These are phyloP conservation scores for Rhea pennata DNA, from an alignment of 2,113 vertebrate species.

Conservation along the genomic window DNA sequence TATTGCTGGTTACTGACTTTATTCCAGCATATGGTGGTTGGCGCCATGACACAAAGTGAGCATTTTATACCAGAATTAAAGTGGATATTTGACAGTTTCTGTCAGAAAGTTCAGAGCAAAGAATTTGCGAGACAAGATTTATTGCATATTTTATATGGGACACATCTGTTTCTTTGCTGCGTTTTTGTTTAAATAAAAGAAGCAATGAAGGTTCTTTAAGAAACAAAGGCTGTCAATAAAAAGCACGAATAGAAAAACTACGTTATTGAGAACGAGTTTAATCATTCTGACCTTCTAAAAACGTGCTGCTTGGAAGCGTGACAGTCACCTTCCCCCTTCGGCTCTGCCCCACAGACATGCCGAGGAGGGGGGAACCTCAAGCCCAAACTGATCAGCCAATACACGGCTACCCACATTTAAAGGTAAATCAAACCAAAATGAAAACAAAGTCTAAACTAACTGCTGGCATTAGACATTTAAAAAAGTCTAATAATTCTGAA, in stretches of 20 bases:
- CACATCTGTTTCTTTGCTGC: constrained; percentile 83
- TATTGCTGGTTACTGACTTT: constrained; percentile 80
- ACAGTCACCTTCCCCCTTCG: constrained; percentile 23
- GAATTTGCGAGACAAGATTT: constrained; percentile 83
- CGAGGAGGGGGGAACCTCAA: neutral
- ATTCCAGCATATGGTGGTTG: constrained; percentile 81
- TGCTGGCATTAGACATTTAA: neutral
- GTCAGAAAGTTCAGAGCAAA: constrained; percentile 83
- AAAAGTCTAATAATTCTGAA: too few species aligned
- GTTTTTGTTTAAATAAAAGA: constrained; percentile 73
- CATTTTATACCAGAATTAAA: constrained; percentile 85
- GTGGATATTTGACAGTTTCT: constrained; percentile 84
- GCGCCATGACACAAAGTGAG: constrained; percentile 82
- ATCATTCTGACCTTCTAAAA: constrained; percentile 50
- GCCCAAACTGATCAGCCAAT: neutral
- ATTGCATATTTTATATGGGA: constrained; percentile 81
- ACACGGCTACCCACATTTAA: neutral
- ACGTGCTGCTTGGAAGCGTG: constrained; percentile 13
- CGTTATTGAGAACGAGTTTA: constrained; percentile 46
- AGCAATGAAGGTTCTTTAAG: constrained; percentile 74
- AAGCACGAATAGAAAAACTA: constrained; percentile 58
- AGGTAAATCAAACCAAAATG: neutral
- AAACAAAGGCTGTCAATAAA: constrained; percentile 76
- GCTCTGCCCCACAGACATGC: neutral
- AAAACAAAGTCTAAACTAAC: neutral